These are phyloP conservation scores for Hesperia comma DNA, from an alignment of 2,888 invertebrate genomes.

Conservation along the genomic window DNA sequence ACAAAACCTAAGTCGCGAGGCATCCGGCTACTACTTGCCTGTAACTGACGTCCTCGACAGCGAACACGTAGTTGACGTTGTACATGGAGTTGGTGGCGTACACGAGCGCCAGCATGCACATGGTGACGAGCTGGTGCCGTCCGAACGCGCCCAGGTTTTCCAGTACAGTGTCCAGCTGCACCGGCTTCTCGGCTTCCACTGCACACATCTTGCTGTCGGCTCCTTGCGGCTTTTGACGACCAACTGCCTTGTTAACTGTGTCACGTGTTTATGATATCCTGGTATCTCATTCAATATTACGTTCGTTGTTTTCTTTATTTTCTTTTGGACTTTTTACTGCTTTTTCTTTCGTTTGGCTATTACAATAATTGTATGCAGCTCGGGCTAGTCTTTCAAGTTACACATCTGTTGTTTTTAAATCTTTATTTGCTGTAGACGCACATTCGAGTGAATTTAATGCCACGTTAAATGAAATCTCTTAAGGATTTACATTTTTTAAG, in stretches of 20 bases:
- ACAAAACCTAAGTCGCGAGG: too few relatives aligned
- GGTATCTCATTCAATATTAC: background rate
- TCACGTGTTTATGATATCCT: background rate
- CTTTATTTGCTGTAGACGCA: background rate
- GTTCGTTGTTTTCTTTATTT: too few relatives aligned
- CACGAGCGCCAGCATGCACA: slow-evolving; percentile 71
- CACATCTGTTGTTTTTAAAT: background rate
- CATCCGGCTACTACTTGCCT: slow-evolving; percentile 56
- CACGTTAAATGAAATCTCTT: background rate
- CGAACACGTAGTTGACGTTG: slow-evolving; percentile 76
- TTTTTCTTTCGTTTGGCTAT: too few relatives aligned
- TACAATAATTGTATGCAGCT: too few relatives aligned
- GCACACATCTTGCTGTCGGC: slow-evolving; percentile 12
- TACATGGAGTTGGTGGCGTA: slow-evolving; percentile 79
- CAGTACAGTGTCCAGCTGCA: slow-evolving; percentile 74
- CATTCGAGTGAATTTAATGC: background rate
- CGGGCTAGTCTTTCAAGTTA: too few relatives aligned
- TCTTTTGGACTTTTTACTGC: too few relatives aligned
- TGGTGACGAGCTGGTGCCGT: slow-evolving; percentile 70
- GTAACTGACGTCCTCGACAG: slow-evolving; percentile 71
- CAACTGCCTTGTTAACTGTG: background rate
- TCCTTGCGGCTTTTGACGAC: background rate
- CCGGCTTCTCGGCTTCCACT: slow-evolving; percentile 42
- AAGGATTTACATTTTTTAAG: slow-evolving; percentile 1
- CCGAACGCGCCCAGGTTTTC: slow-evolving; percentile 76